Evolutionary conservation across 2,113 vertebrate species (phyloP), one percentile per base, ranked within the genome.

Genomic region (Psittacara wagleri): DNA sequence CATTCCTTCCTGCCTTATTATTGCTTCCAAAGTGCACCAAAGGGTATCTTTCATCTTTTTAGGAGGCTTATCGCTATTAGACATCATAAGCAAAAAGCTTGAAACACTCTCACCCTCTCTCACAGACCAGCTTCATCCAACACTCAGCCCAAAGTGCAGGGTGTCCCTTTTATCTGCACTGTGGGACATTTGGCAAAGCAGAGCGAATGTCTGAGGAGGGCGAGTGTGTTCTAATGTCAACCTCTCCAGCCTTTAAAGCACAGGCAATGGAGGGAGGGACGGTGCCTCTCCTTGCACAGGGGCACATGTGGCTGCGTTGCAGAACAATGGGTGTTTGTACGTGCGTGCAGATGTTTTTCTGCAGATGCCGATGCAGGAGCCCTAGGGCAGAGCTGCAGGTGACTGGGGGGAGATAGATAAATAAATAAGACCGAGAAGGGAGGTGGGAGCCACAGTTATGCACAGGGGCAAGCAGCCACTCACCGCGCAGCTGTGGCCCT

Each of bases 31-130:
- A 77, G 63, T n/a, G 69, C 52, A 72, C 85, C 69, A 28, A 81
- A 88, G 52, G 59, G 29, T 44, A 78, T 52, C 83, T 94, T 93
- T 96, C 88, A 88, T 96, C 88, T 92, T 92, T 83, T 63, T 18
- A 69, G 83, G 48, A 88, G 31, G 83, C 83, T 86, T 96, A 88
- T 95, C 66, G 2, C 46, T 69, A 85, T 75, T 72, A 94, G 86
- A 83, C 87, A 88, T 90, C 70, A 63, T 54, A 73, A 85, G 83
- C 59, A 87, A 76, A 66, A 64, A 67, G 57, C 75, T 91, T 93
- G 74, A 70, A 90, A 66, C 28, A 18, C 69, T 41, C 59, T 46
- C 54, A 15, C 10, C 0, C 4, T 73, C 52, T 76, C 72, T 64
- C 49, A 17, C 1, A 62, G 63, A 18, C 75, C 0, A 1, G 37